Evolutionary conservation across 2,797 vertebrate species (phyloP).

Genomic region (Furcifer pardalis): DNA sequence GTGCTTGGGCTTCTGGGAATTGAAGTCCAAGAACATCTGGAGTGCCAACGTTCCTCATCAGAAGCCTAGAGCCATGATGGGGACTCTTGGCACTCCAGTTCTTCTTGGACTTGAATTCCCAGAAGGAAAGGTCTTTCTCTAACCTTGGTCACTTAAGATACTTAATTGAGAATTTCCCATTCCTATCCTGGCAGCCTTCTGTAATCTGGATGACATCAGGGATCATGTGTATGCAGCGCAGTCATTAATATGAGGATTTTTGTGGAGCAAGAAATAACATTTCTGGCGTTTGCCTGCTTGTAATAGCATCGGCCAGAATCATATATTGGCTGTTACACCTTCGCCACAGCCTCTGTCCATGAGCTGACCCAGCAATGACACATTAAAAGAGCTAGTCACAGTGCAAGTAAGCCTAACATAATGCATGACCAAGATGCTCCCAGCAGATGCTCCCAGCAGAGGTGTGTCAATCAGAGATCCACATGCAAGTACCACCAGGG

Average conservation of each 20-base stretch:
- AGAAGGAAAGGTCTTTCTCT: not conserved
- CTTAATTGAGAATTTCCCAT: not conserved
- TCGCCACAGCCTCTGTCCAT: not conserved
- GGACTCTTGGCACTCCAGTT: too few species aligned
- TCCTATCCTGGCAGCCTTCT: not conserved
- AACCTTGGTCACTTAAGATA: not conserved
- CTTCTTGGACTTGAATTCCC: too few species aligned
- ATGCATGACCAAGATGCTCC: not conserved
- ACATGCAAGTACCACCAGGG: not conserved
- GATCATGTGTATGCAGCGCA: too few species aligned
- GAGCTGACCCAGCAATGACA: not conserved
- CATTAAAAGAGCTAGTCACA: not conserved
- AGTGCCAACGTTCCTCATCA: too few species aligned
- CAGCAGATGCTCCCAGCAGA: not conserved
- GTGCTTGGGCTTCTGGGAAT: too few species aligned
- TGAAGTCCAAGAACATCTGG: too few species aligned
- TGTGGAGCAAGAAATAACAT: not conserved
- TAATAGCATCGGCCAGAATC: not conserved
- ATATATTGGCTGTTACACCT: not conserved
- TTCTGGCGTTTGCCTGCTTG: not conserved
- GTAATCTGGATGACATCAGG: not conserved
- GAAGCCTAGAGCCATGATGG: too few species aligned
- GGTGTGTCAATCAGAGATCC: not conserved
- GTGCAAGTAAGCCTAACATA: not conserved
- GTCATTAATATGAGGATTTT: not conserved